These are phyloP conservation scores for Papilio machaon DNA, from an alignment of 1,140 invertebrate genomes.

Conservation along the genomic window DNA sequence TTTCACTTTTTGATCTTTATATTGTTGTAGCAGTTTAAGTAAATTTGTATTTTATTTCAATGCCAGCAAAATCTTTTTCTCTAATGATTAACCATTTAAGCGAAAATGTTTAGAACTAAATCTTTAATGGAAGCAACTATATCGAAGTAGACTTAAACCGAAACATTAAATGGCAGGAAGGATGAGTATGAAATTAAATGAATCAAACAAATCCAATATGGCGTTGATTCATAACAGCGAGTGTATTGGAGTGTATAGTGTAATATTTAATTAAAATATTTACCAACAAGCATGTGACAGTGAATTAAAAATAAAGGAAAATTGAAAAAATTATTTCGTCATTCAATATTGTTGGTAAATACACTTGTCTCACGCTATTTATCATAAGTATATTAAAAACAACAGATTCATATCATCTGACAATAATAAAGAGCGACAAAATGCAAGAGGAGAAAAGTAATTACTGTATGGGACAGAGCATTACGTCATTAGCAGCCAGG, in stretches of 20 bases:
- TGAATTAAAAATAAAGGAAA: constrained; percentile 23
- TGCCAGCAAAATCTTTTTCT: background rate
- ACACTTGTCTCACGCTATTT: constrained; percentile 8
- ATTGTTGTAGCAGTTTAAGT: background rate
- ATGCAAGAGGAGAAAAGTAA: constrained; percentile 47
- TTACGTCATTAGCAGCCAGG: constrained; percentile 54
- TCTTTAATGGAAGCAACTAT: background rate
- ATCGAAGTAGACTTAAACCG: background rate
- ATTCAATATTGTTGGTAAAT: constrained; percentile 32
- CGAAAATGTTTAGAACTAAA: background rate
- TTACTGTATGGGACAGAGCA: constrained; percentile 47
- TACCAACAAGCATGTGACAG: constrained; percentile 23
- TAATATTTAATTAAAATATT: constrained; percentile 39
- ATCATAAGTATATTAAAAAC: constrained; percentile 7
- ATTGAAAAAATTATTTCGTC: background rate
- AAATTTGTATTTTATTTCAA: background rate
- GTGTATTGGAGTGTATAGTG: constrained; percentile 43
- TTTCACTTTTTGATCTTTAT: background rate
- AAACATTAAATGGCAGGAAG: background rate
- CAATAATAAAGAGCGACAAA: constrained; percentile 55
- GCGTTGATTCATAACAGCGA: constrained; percentile 53
- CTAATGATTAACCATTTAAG: background rate
- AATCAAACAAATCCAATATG: constrained; percentile 55
- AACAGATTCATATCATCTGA: constrained; percentile 42
- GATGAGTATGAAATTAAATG: constrained; percentile 34